These are phyloP conservation scores for Caenorhabditis panamensis DNA, from an alignment of 2,888 invertebrate species.

Conservation along the genomic window DNA sequence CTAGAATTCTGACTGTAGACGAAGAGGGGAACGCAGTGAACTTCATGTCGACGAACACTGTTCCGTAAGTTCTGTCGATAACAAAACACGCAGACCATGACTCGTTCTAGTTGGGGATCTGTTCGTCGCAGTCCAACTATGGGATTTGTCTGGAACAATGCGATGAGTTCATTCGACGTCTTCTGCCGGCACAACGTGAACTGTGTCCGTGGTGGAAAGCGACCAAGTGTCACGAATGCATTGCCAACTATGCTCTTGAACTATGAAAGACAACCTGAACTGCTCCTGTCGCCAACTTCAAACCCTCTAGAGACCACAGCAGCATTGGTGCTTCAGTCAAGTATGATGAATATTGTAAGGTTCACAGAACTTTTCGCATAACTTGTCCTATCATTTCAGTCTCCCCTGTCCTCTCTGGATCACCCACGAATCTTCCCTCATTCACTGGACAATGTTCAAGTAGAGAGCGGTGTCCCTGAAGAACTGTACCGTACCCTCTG, in stretches of 20 bases:
- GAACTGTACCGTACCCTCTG: conserved; percentile 55
- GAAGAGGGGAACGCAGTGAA: conserved; percentile 61
- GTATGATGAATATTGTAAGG: conserved; percentile 49
- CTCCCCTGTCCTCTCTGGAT: conserved; percentile 27
- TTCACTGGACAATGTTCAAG: conserved; percentile 28
- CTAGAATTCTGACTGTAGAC: conserved; percentile 54
- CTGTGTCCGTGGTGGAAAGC: conserved; percentile 52
- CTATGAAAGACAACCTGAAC: conserved; percentile 11
- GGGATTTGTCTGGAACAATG: conserved; percentile 72
- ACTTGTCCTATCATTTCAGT: conserved; percentile 21
- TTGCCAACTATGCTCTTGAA: conserved; percentile 50
- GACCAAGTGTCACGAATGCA: conserved; percentile 41
- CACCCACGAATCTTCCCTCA: conserved; percentile 46
- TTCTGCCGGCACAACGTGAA: conserved; percentile 44
- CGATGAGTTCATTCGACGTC: conserved; percentile 65
- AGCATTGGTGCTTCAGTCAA: conserved; percentile 25
- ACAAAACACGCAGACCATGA: too few species aligned
- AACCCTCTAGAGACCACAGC: conserved; percentile 37
- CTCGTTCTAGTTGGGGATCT: conserved; percentile 62
- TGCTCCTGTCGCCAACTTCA: conserved; percentile 42
- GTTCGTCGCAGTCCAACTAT: conserved; percentile 55
- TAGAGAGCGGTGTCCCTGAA: conserved; percentile 50
- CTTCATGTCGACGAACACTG: conserved; percentile 56
- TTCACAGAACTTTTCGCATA: background rate
- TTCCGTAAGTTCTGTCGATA: conserved; percentile 53